Percentiles rank a stretch among this genome's conserved stretches.
Evolutionary conservation across 1,140 invertebrate genomes (phyloP).

Genomic region (Drosophila nigromelanica): DNA sequence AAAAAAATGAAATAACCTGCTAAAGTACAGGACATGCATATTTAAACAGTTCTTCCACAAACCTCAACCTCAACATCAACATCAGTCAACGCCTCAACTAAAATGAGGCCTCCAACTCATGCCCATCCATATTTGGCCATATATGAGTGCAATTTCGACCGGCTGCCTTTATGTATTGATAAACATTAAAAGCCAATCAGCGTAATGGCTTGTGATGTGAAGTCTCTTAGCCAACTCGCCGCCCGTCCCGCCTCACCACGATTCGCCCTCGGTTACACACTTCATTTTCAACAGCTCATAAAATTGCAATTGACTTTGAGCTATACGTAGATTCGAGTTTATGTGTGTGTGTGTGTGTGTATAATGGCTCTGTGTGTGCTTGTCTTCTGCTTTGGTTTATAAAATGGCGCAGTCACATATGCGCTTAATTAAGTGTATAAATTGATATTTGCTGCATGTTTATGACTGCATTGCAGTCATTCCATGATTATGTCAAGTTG

Average conservation of each 20-base stretch:
- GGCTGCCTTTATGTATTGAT: conserved; percentile 74
- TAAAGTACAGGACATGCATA: conserved; percentile 49
- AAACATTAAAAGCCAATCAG: conserved; percentile 82
- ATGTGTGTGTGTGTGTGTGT: conserved; percentile 1
- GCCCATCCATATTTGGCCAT: conserved; percentile 3
- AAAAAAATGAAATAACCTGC: background rate
- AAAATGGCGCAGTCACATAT: conserved; percentile 79
- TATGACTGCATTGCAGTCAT: conserved; percentile 77
- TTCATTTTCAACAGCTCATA: conserved; percentile 80
- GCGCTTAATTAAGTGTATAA: conserved; percentile 80
- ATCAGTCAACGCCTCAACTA: conserved; percentile 10
- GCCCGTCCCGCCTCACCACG: background rate
- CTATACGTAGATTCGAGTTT: conserved; percentile 20
- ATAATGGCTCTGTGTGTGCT: conserved; percentile 7
- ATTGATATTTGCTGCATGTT: conserved; percentile 78
- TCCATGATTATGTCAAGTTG: conserved; percentile 57
- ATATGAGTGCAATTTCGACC: conserved; percentile 21
- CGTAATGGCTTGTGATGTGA: conserved; percentile 77
- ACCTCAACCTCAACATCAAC: conserved; percentile 34
- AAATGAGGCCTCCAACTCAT: conserved; percentile 25
- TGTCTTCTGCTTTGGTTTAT: conserved; percentile 14
- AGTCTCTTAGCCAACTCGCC: conserved; percentile 19
- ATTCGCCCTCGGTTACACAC: conserved; percentile 42
- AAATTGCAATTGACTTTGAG: conserved; percentile 80
- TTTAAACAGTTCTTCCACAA: conserved; percentile 60